Evolutionary conservation across 2,797 vertebrate species (phyloP).

Genomic region (Gila robusta): DNA sequence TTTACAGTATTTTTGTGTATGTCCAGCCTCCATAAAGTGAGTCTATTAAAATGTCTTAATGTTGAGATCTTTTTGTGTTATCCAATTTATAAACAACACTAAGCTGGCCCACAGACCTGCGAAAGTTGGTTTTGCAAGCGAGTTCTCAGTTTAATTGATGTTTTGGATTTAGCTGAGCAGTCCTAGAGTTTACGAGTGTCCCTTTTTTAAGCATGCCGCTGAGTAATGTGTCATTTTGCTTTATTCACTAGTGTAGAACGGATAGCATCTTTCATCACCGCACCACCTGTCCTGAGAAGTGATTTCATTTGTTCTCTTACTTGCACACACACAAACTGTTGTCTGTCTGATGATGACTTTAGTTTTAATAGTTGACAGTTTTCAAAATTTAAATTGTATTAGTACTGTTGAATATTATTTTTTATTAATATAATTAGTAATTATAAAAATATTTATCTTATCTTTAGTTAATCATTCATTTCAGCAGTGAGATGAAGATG

Average conservation of each 20-base stretch:
- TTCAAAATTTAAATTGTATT: neutral
- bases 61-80: slow-evolving; percentile 5
- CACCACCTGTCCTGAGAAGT: slow-evolving; percentile 8
- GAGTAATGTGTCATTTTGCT: slow-evolving; percentile 21
- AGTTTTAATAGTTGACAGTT: neutral
- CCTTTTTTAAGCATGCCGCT: neutral
- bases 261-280: neutral
- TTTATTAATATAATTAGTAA: too few species aligned
- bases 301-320: neutral
- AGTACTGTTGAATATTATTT: neutral
- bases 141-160: slow-evolving; percentile 11
- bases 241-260: slow-evolving; percentile 7
- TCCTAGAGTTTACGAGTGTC: slow-evolving; percentile 3
- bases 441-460: neutral
- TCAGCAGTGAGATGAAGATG: too few species aligned
- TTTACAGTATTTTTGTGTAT: neutral
- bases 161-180: slow-evolving; percentile 25
- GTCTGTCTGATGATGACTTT: neutral
- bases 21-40: neutral
- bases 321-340: neutral
- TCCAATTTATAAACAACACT: slow-evolving; percentile 13
- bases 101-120: neutral
- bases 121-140: slow-evolving; percentile 5
- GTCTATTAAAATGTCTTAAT: slow-evolving; percentile 18
- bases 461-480: too few species aligned